phyloP scores from a whole-genome alignment of 2,113 vertebrate species.

The Tor tambroides region DNA sequence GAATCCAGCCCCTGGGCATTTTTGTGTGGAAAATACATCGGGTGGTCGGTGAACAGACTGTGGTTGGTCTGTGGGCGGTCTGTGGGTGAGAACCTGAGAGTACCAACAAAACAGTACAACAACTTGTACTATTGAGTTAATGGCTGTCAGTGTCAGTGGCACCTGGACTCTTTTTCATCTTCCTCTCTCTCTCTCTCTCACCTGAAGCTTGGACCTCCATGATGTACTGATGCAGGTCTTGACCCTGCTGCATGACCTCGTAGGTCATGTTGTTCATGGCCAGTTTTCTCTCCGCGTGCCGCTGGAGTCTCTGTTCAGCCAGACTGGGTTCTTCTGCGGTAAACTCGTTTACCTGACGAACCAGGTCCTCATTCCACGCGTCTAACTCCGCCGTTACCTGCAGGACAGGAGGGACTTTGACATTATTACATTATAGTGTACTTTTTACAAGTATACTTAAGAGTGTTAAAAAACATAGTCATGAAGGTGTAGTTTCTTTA shows the following conservation, averaged over 20 bases:
- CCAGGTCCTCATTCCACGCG: slow-evolving; percentile 95
- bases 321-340: slow-evolving; percentile 87
- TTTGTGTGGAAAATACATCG: background rate
- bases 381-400: slow-evolving; percentile 95
- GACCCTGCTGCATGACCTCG: slow-evolving; percentile 97
- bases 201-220: slow-evolving; percentile 99
- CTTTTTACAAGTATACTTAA: background rate
- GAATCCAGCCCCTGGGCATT: background rate
- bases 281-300: slow-evolving; percentile 90
- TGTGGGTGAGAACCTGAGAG: background rate
- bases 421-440: background rate
- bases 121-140: background rate
- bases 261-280: slow-evolving; percentile 99
- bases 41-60: background rate
- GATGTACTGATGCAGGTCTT: slow-evolving; percentile 98
- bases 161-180: background rate
- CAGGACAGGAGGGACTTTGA: slow-evolving; percentile 32
- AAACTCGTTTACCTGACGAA: slow-evolving; percentile 89
- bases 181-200: slow-evolving; percentile 56
- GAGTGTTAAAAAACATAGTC: background rate
- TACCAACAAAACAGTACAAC: background rate
- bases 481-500: background rate
- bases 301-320: slow-evolving; percentile 92
- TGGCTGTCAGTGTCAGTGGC: background rate
- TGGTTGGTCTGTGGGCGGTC: background rate